These are phyloP conservation scores for Ibycter americanus DNA, from an alignment of 2,797 vertebrate species.

Conservation along the genomic window DNA sequence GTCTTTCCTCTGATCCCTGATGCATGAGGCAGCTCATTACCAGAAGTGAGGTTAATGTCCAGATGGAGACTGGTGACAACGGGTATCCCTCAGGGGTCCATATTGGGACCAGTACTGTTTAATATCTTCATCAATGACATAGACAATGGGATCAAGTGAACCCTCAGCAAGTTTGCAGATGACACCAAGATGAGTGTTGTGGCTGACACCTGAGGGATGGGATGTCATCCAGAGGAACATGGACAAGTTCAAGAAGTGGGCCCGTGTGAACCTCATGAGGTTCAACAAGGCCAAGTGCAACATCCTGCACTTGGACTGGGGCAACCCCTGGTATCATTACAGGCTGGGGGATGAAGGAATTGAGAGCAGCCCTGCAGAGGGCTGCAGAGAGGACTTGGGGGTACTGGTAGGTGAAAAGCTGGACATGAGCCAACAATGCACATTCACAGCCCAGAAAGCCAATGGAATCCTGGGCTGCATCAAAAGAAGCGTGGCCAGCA, in stretches of 20 bases:
- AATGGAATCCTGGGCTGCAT: not conserved
- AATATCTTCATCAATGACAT: not conserved
- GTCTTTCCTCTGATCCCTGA: not conserved
- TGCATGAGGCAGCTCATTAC: not conserved
- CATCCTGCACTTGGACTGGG: not conserved
- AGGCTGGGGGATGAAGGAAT: not conserved
- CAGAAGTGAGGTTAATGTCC: not conserved
- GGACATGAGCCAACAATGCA: not conserved
- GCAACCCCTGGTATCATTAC: not conserved
- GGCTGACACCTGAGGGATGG: rapidly evolving
- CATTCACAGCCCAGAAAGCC: not conserved
- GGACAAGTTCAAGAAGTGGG: not conserved
- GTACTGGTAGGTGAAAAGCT: not conserved
- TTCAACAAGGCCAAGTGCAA: not conserved
- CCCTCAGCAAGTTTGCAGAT: not conserved
- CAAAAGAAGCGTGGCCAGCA: rapidly evolving
- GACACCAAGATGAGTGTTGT: not conserved
- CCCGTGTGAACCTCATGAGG: not conserved
- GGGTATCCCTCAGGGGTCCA: not conserved
- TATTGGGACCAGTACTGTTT: not conserved
- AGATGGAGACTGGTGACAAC: not conserved
- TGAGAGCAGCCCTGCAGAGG: not conserved
- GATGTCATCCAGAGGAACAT: not conserved
- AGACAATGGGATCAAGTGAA: not conserved
- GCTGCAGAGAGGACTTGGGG: not conserved